Base-by-base conservation (phyloP, 2,888 invertebrate genomes). In the Leptinotarsa peninsularis region DNA sequence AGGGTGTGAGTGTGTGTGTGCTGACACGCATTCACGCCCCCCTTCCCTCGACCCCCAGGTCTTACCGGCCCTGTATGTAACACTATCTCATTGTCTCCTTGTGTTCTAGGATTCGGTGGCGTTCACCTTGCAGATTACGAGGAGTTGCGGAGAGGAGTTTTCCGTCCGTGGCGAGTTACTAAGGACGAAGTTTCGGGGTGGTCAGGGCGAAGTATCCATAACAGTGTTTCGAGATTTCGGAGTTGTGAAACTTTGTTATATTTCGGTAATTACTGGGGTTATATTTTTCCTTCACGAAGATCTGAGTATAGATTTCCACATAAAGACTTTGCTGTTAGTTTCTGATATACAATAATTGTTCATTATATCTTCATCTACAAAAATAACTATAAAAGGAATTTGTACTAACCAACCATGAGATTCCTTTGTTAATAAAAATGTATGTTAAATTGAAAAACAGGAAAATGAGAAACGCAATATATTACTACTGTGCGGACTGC, bases 11-110 rank as follows among this genome's bases (percentile, higher is more conserved):
- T 85, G 86, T 86, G 86, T 87, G 85, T 85, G 85, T 86, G 87
- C 87, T 86, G 87, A 87, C 88, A 87, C 87, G 86, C 87, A 86
- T 86, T 86, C 83, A 77, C 78, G 81, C 80, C 82, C 83, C 81
- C 83, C 77, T 82, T 81, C 82, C 76, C 79, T 70, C 79, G 81
- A 80, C 81, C 82, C 81, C 74, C 83, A 81, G 82, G 82, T 83
- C 82, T 83, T 83, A 80, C 81, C 81, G 81, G 80, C 81, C 82
- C 83, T 56, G 84, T 84, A 84, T 85, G 84, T 85, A 85, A 83
- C 84, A 84, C 84, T 84, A 84, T 84, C 84, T 84, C 84, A 84
- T 85, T 79, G 79, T 79, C 78, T 78, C 77, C 75, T 75, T 75
- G 77, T 72, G 66, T 67, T 76, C 49, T 66, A 76, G 75, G 75